Evolutionary conservation across 2,113 vertebrate genomes (phyloP).

Genomic region (Calyptommatus sinebrachiatus): DNA sequence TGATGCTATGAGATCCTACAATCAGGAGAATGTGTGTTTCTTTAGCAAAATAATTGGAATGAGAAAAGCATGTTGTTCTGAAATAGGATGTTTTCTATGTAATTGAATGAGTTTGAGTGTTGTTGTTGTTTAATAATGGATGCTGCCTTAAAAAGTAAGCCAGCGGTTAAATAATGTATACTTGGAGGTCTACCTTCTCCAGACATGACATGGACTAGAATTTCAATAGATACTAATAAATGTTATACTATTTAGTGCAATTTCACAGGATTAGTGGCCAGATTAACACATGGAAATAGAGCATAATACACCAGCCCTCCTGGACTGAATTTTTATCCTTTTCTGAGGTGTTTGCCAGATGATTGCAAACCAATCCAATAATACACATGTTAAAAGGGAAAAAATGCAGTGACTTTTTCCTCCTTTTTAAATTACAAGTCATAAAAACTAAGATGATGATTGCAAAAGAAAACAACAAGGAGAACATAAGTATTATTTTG

Average conservation of each 20-base stretch:
- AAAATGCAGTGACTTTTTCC: background rate
- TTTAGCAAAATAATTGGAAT: slow-evolving; percentile 28
- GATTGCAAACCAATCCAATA: background rate
- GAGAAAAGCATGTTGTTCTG: background rate
- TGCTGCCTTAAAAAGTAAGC: slow-evolving; percentile 38
- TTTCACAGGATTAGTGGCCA: slow-evolving; percentile 6
- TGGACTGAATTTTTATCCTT: background rate
- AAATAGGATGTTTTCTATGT: background rate
- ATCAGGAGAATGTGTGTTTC: background rate
- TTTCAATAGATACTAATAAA: slow-evolving; percentile 26
- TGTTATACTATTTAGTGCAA: background rate
- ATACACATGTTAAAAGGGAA: fast-evolving
- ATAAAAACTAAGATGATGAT: slow-evolving; percentile 41
- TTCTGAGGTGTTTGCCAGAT: background rate
- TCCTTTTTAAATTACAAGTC: slow-evolving; percentile 13
- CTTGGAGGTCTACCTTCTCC: slow-evolving; percentile 1
- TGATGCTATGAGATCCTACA: slow-evolving; percentile 26
- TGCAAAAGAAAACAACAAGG: background rate
- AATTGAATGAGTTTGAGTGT: background rate
- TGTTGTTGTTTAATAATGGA: background rate
- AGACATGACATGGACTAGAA: slow-evolving; percentile 15
- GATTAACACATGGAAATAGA: background rate
- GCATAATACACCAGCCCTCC: fast-evolving
- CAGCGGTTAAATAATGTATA: slow-evolving; percentile 20
- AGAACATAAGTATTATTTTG: background rate